These are phyloP conservation scores for Amblyteles armatorius DNA, from an alignment of 2,888 invertebrate genomes.

Conservation along the genomic window DNA sequence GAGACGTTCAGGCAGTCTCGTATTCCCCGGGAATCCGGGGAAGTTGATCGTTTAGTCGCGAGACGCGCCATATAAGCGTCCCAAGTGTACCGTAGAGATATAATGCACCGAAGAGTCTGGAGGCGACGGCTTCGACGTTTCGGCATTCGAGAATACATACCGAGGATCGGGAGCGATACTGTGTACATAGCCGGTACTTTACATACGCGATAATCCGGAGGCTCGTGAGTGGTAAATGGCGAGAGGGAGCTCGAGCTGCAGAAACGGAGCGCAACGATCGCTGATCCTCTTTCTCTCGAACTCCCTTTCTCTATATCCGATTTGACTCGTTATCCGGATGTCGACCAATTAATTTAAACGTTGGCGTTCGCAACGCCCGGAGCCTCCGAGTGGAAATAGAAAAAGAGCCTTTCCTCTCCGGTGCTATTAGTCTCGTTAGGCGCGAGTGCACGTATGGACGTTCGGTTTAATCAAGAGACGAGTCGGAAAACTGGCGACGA, in stretches of 20 bases:
- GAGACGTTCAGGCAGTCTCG: neutral
- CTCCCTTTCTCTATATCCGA: constrained; percentile 37
- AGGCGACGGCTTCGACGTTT: neutral
- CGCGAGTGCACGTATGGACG: neutral
- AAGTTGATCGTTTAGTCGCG: constrained; percentile 44
- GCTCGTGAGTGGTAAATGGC: neutral
- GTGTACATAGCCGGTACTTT: neutral
- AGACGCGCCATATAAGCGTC: neutral
- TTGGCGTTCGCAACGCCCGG: constrained; percentile 35
- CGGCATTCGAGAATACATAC: neutral
- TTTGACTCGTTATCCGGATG: constrained; percentile 64
- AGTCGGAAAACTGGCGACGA: constrained; percentile 1
- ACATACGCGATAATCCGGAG: neutral
- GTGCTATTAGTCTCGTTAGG: constrained; percentile 58
- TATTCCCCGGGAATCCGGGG: constrained; percentile 31
- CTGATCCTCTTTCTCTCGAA: constrained; percentile 23
- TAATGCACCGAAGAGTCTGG: neutral
- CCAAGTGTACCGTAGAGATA: neutral
- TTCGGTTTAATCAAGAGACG: constrained; percentile 41
- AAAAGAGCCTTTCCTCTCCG: neutral
- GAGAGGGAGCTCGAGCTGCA: neutral
- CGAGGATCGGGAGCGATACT: neutral
- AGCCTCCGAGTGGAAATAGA: constrained; percentile 26
- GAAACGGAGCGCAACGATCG: neutral
- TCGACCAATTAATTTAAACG: constrained; percentile 62